phyloP scores from a whole-genome alignment of 2,113 vertebrate genomes.

The Pygoscelis adeliae region DNA sequence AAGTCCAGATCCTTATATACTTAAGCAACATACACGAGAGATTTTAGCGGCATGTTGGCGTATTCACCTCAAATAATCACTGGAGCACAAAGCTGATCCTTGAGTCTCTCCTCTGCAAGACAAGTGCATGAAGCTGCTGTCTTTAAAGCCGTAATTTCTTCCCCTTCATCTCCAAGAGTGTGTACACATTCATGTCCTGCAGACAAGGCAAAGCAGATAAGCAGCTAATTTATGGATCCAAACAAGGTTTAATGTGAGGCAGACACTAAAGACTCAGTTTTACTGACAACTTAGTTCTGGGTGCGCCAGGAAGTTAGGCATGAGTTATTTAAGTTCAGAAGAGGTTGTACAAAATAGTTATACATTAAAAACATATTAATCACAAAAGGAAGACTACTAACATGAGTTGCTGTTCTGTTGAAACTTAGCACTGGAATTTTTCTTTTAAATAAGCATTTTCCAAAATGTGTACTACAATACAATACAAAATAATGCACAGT shows the following conservation, averaged over 20 bases:
- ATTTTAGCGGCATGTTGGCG: neutral
- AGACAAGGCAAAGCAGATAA: neutral
- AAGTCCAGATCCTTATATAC: neutral
- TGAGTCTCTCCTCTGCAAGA: neutral
- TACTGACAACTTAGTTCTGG: neutral
- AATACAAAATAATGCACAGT: neutral
- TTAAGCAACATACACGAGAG: neutral
- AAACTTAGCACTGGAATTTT: neutral
- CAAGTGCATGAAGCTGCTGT: neutral
- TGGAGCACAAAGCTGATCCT: neutral
- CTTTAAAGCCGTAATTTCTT: neutral
- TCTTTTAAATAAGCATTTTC: neutral
- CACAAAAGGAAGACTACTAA: neutral
- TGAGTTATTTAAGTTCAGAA: neutral
- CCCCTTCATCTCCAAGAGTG: neutral
- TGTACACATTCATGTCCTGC: neutral
- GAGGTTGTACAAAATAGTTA: neutral
- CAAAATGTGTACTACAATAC: neutral
- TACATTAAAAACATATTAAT: neutral
- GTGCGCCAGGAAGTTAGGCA: neutral
- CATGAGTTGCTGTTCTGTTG: neutral
- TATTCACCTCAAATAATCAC: neutral
- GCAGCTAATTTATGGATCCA: neutral
- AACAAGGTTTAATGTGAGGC: neutral
- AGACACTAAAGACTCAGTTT: neutral